A percentile compares a stretch with the other conserved stretches of the same genome.
phyloP scores from a whole-genome alignment of 1,140 invertebrate genomes.

The Diabrotica undecimpunctata region DNA sequence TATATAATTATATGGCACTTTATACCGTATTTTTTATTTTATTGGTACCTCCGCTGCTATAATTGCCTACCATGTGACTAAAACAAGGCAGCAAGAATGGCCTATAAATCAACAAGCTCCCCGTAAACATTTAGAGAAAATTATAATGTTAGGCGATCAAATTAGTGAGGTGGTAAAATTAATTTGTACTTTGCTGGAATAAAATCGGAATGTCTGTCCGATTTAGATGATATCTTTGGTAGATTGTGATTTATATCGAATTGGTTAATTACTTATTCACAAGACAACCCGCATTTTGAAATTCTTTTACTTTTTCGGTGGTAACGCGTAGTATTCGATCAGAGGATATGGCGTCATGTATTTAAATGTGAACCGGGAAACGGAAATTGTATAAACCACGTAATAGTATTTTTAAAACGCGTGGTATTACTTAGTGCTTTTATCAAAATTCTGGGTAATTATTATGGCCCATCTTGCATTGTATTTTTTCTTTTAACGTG shows the following conservation, averaged over 20 bases:
- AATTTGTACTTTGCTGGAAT: constrained; percentile 14
- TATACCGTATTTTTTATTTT: constrained; percentile 20
- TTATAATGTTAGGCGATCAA: constrained; percentile 6
- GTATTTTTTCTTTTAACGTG: no score
- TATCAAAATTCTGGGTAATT: no score
- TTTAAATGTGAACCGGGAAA: no score
- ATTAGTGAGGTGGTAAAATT: constrained; percentile 13
- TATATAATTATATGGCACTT: constrained; percentile 25
- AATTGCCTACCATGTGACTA: constrained; percentile 15
- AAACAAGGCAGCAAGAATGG: constrained; percentile 14
- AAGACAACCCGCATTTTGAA: no score
- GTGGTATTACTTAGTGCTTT: no score
- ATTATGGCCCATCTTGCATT: no score
- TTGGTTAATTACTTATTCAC: constrained; percentile 13
- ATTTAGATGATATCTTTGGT: constrained; percentile 9
- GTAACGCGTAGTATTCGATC: no score
- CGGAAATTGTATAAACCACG: no score
- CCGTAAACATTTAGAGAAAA: constrained; percentile 9
- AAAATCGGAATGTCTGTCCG: constrained; percentile 9
- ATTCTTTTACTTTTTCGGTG: no score
- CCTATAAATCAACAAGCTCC: constrained; percentile 15
- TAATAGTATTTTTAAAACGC: no score
- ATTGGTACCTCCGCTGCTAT: constrained; percentile 16
- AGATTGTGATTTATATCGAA: constrained; percentile 7
- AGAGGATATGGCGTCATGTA: no score